phyloP scores from a whole-genome alignment of 2,888 invertebrate genomes.

The Agrochola macilenta region DNA sequence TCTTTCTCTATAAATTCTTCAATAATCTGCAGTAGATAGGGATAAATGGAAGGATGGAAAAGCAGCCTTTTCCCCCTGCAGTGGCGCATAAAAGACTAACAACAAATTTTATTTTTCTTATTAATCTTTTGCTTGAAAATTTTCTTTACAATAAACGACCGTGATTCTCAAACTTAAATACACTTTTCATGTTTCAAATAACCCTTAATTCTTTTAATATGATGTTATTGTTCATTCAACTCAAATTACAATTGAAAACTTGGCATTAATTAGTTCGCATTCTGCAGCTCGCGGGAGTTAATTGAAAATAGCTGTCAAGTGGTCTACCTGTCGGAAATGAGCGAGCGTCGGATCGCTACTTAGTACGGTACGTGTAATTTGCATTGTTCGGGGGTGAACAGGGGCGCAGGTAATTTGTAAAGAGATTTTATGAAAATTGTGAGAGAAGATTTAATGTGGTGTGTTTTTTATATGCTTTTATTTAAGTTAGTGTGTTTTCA shows the following conservation, averaged over 20 bases:
- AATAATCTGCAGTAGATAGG: not conserved
- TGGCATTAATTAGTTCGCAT: slow-evolving; percentile 43
- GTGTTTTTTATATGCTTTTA: not conserved
- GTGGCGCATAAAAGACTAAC: not conserved
- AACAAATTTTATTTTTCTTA: not conserved
- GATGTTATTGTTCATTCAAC: slow-evolving; percentile 26
- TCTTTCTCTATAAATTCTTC: not conserved
- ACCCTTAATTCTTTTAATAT: not conserved
- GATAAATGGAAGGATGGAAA: not conserved
- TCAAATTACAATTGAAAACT: slow-evolving; percentile 48
- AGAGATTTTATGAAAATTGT: slow-evolving; percentile 6
- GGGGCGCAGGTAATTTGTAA: slow-evolving; percentile 17
- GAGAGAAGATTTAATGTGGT: not conserved
- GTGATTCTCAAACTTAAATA: not conserved
- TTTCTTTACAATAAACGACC: not conserved
- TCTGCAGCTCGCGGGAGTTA: slow-evolving; percentile 56
- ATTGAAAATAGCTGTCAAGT: slow-evolving; percentile 76
- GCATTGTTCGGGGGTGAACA: slow-evolving; percentile 46
- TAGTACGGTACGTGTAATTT: slow-evolving; percentile 60
- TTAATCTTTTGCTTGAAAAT: not conserved
- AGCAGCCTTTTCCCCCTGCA: not conserved
- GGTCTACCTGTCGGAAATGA: slow-evolving; percentile 67
- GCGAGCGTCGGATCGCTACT: slow-evolving; percentile 64
- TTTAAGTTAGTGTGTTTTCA: not conserved
- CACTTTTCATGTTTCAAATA: not conserved